Conservation (phyloP, 2,888 invertebrate genomes). For the Seira sanloemensis region DNA sequence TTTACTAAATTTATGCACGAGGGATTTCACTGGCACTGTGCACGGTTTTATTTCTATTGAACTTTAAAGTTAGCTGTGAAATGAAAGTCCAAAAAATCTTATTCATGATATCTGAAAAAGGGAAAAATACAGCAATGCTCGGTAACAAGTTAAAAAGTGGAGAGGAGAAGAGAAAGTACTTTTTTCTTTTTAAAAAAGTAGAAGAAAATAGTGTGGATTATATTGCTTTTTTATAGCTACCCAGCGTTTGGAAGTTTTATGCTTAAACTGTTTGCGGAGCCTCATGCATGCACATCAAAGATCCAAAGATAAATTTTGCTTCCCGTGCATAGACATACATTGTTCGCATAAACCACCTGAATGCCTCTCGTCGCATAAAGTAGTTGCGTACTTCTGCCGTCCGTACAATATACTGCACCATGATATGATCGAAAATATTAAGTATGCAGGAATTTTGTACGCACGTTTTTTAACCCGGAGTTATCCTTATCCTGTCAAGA, state of each 20-base stretch:
- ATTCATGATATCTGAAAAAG: background rate
- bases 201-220: slow-evolving; percentile 36
- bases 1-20: slow-evolving; percentile 29
- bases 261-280: background rate
- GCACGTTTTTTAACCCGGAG: too few species aligned
- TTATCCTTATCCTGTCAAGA: too few species aligned
- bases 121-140: background rate
- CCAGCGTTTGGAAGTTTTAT: background rate
- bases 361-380: too few species aligned
- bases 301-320: background rate
- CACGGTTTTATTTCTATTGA: slow-evolving; percentile 32
- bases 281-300: background rate
- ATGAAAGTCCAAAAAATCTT: too few species aligned
- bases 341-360: too few species aligned
- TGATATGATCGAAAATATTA: too few species aligned
- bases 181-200: slow-evolving; percentile 13
- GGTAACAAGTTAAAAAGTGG: background rate
- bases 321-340: too few species aligned
- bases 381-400: too few species aligned
- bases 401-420: too few species aligned
- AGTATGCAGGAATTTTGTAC: too few species aligned
- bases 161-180: background rate
- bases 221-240: slow-evolving; percentile 50
- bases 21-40: slow-evolving; percentile 36
- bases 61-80: background rate